Evolutionary conservation across 2,113 vertebrate genomes (phyloP), one percentile per base, ranked within the genome.

Genomic region (Melanotaenia duboulayi): DNA sequence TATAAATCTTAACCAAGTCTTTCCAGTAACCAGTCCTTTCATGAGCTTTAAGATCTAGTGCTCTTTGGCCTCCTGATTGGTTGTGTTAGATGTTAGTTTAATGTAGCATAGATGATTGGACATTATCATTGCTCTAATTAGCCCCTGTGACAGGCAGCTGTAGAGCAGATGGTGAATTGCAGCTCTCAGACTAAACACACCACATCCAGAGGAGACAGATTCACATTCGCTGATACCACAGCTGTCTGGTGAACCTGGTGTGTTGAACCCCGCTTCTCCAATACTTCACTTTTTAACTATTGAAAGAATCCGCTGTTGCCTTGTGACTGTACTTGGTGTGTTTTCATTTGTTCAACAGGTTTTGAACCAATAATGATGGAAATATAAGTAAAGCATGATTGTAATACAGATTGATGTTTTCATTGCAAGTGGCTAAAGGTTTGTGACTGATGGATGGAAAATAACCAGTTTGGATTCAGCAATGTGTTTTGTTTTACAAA

Each of bases 111-210:
- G 68, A 80, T 66, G 68, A 87, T 72, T 79, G 76, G 64, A 82
- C 65, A 74, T 85, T 74, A 87, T 80, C 67, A 72, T 69, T 67
- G 61, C 73, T 84, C 69, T 69, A 74, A 88, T 89, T 77, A 82
- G 68, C 39, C 51, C 50, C 14, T 67, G 25, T 49, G 63, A 51
- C 63, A 71, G 63, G 73, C 90, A 88, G 85, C 84, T 91, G 87
- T 87, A 74, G 32, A 62, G 76, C 89, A 91, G 84, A 91, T 91
- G 87, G 76, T 8, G 65, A 59, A 72, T 61, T 50, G 57, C 10
- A 65, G 76, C 72, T 37, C 76, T 63, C 80, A 90, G 90, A 92
- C 90, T 90, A 90, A 90, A 92, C 90, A 90, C 74, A 64, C 11
- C 58, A 61, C 71, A 76, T 61, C 42, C 71, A 61, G 56, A 73